Conservation (phyloP, 92 coral and sea anemone genomes). For the Diadumene lineata region DNA sequence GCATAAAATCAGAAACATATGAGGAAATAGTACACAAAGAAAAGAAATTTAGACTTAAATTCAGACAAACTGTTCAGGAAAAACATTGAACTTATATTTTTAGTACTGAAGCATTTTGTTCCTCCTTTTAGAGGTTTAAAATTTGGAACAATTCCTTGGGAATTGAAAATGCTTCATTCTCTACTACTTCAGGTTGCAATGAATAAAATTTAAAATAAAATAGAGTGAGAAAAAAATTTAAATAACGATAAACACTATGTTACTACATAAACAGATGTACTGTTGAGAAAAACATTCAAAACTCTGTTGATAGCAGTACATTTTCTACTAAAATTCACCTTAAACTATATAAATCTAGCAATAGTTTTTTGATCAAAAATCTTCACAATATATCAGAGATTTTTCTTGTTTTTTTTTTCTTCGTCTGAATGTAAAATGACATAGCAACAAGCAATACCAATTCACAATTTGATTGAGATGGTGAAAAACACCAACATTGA, state of each 20-base stretch:
- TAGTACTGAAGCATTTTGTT: neutral
- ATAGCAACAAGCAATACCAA: neutral
- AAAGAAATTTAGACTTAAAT: neutral
- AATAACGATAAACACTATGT: neutral
- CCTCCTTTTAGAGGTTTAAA: neutral
- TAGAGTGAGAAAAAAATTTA: neutral
- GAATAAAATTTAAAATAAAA: neutral
- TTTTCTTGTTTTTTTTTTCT: neutral
- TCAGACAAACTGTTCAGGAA: neutral
- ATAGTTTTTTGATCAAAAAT: neutral
- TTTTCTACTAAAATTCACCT: neutral
- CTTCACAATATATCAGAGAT: neutral
- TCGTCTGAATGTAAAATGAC: neutral
- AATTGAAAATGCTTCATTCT: neutral
- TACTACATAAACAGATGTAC: constrained; percentile 1
- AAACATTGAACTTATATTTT: neutral
- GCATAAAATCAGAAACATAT: neutral
- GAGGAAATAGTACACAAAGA: neutral
- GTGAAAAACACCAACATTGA: neutral
- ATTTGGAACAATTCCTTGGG: too few relatives aligned
- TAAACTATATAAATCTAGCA: neutral
- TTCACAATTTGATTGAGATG: neutral
- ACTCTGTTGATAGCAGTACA: neutral
- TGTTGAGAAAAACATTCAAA: neutral
- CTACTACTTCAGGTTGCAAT: neutral